A percentile compares a stretch with the other conserved stretches of the same genome.
These are phyloP conservation scores for Theropithecus gelada DNA, from an alignment of 2,113 vertebrate genomes.

Conservation along the genomic window DNA sequence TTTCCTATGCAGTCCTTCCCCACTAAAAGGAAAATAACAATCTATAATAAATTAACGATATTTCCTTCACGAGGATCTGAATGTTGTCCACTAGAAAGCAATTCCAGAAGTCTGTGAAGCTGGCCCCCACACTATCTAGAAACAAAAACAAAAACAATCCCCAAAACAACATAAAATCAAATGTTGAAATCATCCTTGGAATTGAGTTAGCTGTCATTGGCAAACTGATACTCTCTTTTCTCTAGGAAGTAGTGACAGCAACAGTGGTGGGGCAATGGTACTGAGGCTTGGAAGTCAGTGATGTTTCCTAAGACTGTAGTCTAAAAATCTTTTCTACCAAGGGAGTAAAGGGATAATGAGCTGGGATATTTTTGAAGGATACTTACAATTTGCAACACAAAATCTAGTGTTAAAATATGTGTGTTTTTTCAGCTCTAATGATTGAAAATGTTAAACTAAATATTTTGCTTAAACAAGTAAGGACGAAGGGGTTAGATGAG, in stretches of 20 bases:
- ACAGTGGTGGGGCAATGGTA: background rate
- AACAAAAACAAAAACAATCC: background rate
- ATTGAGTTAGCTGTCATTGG: conserved; percentile 14
- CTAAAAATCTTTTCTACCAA: conserved; percentile 42
- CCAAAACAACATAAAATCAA: background rate
- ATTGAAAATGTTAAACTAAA: conserved; percentile 53
- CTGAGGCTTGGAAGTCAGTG: background rate
- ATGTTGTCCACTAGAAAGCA: background rate
- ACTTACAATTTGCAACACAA: conserved; percentile 46
- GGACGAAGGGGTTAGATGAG: conserved; percentile 1
- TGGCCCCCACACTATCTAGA: background rate
- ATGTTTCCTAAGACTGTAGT: background rate
- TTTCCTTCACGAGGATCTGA: background rate
- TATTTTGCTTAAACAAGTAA: conserved; percentile 54
- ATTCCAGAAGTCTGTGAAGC: background rate
- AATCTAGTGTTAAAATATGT: conserved; percentile 41
- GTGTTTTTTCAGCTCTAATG: background rate
- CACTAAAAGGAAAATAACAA: background rate
- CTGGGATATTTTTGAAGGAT: conserved; percentile 4
- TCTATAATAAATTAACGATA: background rate
- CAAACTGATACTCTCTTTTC: background rate
- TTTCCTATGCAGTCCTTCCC: background rate
- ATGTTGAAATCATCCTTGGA: background rate
- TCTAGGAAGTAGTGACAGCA: background rate
- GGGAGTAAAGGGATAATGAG: conserved; percentile 16